Conservation (phyloP, 2,888 invertebrate genomes). For the Fragum sueziense region DNA sequence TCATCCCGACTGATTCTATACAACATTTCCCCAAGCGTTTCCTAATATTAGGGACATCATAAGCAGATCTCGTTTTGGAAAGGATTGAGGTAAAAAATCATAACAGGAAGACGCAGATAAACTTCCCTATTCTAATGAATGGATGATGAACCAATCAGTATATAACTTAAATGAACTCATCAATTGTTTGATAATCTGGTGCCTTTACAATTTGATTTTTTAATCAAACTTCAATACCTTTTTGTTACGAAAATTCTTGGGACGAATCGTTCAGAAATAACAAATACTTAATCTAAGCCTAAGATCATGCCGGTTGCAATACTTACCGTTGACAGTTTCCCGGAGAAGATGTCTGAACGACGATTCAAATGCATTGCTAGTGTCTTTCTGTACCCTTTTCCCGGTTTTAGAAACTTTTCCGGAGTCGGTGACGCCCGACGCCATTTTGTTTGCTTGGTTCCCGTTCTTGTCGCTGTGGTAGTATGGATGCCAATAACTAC, state of each 20-base stretch:
- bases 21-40: no score
- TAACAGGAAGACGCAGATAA: no score
- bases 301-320: neutral
- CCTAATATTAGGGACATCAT: no score
- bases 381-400: neutral
- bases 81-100: no score
- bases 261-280: neutral
- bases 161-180: neutral
- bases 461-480: no score
- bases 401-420: constrained; percentile 14
- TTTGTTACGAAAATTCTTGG: neutral
- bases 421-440: neutral
- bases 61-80: no score
- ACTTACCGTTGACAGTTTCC: constrained; percentile 2
- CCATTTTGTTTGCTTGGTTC: constrained; percentile 5
- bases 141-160: no score
- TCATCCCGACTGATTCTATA: no score
- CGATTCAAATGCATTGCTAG: neutral
- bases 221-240: no score
- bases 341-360: neutral
- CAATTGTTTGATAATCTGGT: neutral
- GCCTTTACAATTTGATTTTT: neutral
- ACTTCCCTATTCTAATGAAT: no score
- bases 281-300: neutral
- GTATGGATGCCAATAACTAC: no score